Evolutionary conservation across 37 sponge, comb jelly and placozoan genomes (phyloP), one percentile per base, ranked within the genome.

Genomic region (Beroe ovata): DNA sequence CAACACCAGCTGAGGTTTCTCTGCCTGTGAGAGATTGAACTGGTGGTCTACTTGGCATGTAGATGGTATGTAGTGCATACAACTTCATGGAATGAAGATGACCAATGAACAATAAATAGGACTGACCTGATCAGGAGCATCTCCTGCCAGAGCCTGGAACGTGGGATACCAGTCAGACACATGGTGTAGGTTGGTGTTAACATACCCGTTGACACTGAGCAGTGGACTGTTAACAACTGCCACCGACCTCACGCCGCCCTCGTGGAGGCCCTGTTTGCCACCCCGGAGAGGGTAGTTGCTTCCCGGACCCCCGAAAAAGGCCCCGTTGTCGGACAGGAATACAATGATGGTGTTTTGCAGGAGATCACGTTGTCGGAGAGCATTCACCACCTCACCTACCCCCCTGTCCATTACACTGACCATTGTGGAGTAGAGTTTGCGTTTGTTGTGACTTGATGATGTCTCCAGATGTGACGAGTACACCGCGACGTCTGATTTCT

Each of bases 221-320:
- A 77, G 84, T 11, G 84, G 84, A 4, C 58, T 42, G 84, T 77
- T 77, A 4, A 77, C 84, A 14, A 77, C 20, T 6, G 84, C 28
- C 25, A 77, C 58, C 25, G 29, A 42, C 29, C 84, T 39, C 41
- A 77, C 84, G 8, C 84, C 84, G 2, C 84, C 84, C 54, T 77
- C 84, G 4, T 41, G 23, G 54, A 77, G 22, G 18, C 39, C 21
- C 34, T 36, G n/a, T 25, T 77, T 77, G 54, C 84, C 84, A 0
- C 84, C 84, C 23, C 84, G 34, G 58, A 77, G 84, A 39, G 84
- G 84, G 58, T 77, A 77, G 40, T 77, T 77, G 25, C 58, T 42
- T 1, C 84, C 84, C 41, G 34, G 84, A 35, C 84, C 38, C 8
- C 22, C 35, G 47, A 42, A 42, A 1, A 33, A 23, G 11, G 84